Evolutionary conservation across 2,113 vertebrate species (phyloP).

Genomic region (Dasyprocta punctata): DNA sequence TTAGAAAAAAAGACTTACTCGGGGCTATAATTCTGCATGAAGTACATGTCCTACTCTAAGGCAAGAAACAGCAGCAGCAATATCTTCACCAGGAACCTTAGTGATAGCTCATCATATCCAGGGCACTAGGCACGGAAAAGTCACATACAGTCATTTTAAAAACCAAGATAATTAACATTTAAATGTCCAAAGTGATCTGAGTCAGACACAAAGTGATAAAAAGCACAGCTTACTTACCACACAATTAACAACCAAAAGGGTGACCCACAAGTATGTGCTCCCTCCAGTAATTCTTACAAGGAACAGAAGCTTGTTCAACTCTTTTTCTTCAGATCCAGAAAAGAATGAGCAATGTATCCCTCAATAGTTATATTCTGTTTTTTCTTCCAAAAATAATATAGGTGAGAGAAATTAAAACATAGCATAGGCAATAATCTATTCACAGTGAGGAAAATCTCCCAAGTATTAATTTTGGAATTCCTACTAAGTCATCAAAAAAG

Average conservation of each 20-base stretch:
- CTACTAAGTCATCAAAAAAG: constrained; percentile 71
- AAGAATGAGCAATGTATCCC: not conserved
- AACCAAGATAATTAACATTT: constrained; percentile 49
- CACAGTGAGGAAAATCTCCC: constrained; percentile 74
- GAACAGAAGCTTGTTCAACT: constrained; percentile 35
- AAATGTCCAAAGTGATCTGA: constrained; percentile 54
- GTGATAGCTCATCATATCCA: not conserved
- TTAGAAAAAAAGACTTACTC: not conserved
- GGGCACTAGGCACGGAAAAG: not conserved
- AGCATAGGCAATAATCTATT: constrained; percentile 53
- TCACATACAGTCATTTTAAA: constrained; percentile 27
- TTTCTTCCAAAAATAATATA: constrained; percentile 30
- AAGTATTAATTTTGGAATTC: constrained; percentile 78
- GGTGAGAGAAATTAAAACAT: constrained; percentile 68
- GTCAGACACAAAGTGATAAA: constrained; percentile 34
- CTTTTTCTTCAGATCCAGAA: constrained; percentile 41
- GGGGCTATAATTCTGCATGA: not conserved
- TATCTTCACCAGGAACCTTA: not conserved
- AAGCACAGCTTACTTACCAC: constrained; percentile 41
- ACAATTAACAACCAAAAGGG: constrained; percentile 56
- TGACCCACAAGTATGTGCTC: not conserved
- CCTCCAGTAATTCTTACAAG: constrained; percentile 53
- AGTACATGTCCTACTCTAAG: not conserved
- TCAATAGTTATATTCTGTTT: not conserved
- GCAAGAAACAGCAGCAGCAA: not conserved